Conservation (phyloP, 1,140 invertebrate genomes). For the Tetragnatha versicolor region DNA sequence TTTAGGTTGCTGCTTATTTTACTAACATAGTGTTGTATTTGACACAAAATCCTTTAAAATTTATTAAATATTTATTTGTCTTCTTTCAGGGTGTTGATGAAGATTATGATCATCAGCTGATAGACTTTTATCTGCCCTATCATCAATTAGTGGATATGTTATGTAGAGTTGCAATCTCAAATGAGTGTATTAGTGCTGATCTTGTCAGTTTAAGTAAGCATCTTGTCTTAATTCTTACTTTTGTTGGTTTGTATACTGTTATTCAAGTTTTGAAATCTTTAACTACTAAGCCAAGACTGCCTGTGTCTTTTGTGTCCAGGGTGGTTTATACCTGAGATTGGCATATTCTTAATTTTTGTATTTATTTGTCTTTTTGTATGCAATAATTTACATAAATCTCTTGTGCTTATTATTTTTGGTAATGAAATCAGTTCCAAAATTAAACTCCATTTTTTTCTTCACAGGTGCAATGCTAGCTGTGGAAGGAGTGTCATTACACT, state of each 20-base stretch:
- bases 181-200: constrained; percentile 79
- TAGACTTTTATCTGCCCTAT: constrained; percentile 82
- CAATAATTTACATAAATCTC: background rate
- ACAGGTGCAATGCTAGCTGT: constrained; percentile 80
- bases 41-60: too few relatives aligned
- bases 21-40: too few relatives aligned
- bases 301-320: background rate
- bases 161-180: constrained; percentile 84
- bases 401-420: background rate
- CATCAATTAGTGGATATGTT: constrained; percentile 86
- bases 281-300: background rate
- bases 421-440: background rate
- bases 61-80: too few relatives aligned
- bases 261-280: too few relatives aligned
- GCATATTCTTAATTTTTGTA: background rate
- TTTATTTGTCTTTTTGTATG: too few relatives aligned
- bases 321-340: background rate
- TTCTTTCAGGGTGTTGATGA: constrained; percentile 73
- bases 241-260: too few relatives aligned
- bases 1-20: too few relatives aligned
- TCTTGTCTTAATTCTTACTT: background rate
- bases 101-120: constrained; percentile 78
- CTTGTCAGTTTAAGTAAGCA: constrained; percentile 76
- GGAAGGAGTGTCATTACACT: constrained; percentile 82
- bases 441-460: constrained; percentile 35